These are phyloP conservation scores for Scaptomyza polygonia DNA, from an alignment of 2,888 invertebrate species.

Conservation along the genomic window DNA sequence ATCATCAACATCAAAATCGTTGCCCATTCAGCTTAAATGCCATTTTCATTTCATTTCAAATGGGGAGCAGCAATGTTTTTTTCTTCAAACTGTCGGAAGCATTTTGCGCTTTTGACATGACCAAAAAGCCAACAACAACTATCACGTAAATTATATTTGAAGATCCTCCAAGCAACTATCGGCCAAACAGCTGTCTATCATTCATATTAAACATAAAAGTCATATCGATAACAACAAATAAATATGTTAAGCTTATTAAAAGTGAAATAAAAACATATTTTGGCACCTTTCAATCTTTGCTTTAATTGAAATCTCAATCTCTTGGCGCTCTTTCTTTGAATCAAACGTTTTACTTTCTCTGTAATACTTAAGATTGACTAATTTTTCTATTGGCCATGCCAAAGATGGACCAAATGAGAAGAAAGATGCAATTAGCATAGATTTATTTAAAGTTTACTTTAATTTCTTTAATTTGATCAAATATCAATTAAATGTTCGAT, in stretches of 20 bases:
- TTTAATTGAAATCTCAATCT: no score
- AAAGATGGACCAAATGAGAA: no score
- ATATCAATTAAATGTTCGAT: no score
- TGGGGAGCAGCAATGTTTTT: conserved; percentile 39
- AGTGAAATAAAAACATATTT: no score
- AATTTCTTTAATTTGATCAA: no score
- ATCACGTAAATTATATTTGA: conserved; percentile 2
- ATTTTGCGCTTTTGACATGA: conserved; percentile 44
- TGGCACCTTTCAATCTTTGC: no score
- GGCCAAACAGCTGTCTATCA: conserved; percentile 3
- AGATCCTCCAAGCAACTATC: neutral
- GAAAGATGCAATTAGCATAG: no score
- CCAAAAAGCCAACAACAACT: conserved; percentile 27
- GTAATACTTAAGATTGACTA: no score
- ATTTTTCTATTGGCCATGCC: no score
- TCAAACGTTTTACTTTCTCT: no score
- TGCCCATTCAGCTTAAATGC: conserved; percentile 28
- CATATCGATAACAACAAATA: neutral
- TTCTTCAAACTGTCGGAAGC: conserved; percentile 63
- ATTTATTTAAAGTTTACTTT: no score
- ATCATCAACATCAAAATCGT: conserved; percentile 12
- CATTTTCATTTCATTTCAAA: conserved; percentile 44
- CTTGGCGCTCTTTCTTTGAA: no score
- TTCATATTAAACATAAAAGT: neutral
- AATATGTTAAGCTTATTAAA: neutral